phyloP scores from a whole-genome alignment of 2,797 vertebrate species.

The Avahi laniger region DNA sequence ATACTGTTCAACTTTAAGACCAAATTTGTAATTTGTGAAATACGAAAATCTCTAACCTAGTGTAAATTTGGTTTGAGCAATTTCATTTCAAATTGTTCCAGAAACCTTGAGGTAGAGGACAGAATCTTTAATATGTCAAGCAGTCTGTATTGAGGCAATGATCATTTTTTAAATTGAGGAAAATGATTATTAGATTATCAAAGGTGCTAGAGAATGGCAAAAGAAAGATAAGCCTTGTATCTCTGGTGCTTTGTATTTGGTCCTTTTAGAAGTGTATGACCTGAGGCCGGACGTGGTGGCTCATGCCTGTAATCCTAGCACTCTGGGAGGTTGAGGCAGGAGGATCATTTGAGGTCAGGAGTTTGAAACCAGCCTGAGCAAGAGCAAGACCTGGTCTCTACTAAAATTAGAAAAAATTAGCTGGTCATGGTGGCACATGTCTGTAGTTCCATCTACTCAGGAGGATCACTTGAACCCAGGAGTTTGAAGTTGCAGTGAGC shows the following conservation, averaged over 20 bases:
- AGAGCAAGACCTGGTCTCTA: no score
- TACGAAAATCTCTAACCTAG: neutral
- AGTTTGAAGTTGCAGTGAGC: no score
- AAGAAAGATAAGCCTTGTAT: neutral
- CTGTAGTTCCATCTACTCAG: no score
- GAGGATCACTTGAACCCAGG: no score
- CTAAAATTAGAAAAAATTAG: no score
- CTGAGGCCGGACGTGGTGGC: no score
- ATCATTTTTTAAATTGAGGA: slow-evolving; percentile 2
- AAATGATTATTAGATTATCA: neutral
- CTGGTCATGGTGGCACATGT: no score
- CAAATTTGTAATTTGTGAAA: neutral
- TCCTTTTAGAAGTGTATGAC: neutral
- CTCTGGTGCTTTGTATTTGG: neutral
- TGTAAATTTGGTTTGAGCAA: neutral
- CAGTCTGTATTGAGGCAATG: neutral
- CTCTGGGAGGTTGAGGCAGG: no score
- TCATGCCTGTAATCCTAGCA: no score
- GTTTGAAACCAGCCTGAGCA: no score
- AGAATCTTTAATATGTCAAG: neutral
- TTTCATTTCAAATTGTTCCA: slow-evolving; percentile 41
- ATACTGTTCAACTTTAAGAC: slow-evolving; percentile 29
- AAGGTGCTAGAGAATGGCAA: neutral
- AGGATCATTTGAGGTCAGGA: no score
- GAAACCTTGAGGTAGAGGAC: neutral